Evolutionary conservation across 2,797 vertebrate genomes (phyloP), one percentile per base, ranked within the genome.

Genomic region (Tinamus major): DNA sequence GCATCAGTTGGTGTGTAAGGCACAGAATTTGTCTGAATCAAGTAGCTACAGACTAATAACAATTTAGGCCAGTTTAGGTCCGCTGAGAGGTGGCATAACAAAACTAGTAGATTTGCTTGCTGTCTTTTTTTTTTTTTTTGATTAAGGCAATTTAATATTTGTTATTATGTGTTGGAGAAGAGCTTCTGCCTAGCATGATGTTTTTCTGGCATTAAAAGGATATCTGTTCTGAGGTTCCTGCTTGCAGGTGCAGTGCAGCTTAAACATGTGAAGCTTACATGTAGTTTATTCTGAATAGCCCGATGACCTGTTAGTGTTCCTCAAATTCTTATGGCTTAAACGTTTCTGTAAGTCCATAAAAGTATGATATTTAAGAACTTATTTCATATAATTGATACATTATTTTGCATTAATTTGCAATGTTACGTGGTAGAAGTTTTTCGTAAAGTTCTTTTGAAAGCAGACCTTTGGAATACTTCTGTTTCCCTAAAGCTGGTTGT

Each of bases 101-200:
- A 44, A 68, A 53, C 7, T 3, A 0, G 0, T 65, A 8, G 11
- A 11, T 70, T 79, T 56, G 27, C 4, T 0, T 39, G 15, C 26
- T 37, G 15, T 1, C 51, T 62, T 39, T 51, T 29, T 83, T 35
- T 1, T 51, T 62, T 39, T 46, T 29, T 83, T n/a, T n/a, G n/a
- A 17, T 46, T 41, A 48, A 18, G 51, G 46, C 9, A 39, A 5
- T 56, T 5, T 12, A 18, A n/a, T 70, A 51, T 56, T 85, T 86
- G 18, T 48, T 51, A 21, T 33, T 44, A 4, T 9, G 4, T 23
- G 5, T 1, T 58, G 41, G 46, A 67, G 46, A 41, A 67, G 37
- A 12, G 13, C 39, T 75, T 29, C 86, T 83, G 18, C 51, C 41
- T 51, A 37, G 20, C 11, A 1, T 8, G 16, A 9, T 18, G 4